Evolutionary conservation across 2,888 invertebrate genomes (phyloP), one percentile per base, ranked within the genome.

Genomic region (Eudemis profundana): DNA sequence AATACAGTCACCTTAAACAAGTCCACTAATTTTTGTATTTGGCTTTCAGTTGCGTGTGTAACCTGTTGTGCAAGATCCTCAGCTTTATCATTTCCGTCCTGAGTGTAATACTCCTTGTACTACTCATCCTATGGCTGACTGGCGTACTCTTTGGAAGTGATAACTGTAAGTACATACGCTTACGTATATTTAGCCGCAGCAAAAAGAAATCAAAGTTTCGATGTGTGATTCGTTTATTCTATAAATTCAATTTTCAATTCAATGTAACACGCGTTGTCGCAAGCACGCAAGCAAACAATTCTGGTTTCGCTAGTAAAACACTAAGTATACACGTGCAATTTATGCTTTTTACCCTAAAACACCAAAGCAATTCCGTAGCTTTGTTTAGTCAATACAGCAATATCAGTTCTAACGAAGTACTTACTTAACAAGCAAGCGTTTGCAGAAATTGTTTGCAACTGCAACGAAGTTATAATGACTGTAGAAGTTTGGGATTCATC

Each of bases 1-100:
- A n/a, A n/a, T n/a, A n/a, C n/a, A n/a, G n/a, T n/a, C n/a, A n/a
- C n/a, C n/a, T n/a, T n/a, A n/a, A n/a, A n/a, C n/a, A n/a, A n/a
- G n/a, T n/a, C 4, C 29, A 29, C 2, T 27, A 33, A 38, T n/a
- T 1, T 33, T 21, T 19, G 42, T 27, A 10, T 72, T 70, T 59
- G 68, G 71, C 72, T 77, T 79, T 66, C 72, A 76, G 79, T 67
- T 89, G 89, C 67, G 87, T 90, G 61, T 92, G 89, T 69, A 82
- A 80, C 71, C 77, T 92, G 4, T 49, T 91, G 1, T 85, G 88
- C 79, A 90, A 89, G 72, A 68, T 92, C 53, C 77, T 92, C 69
- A 91, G 91, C 76, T 78, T 80, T 5, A 62, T 79, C 1, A 44
- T 89, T 23, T 82, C 90, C 1, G 42, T 90, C 17, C 71, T 91